Base-by-base conservation (phyloP, 1,140 invertebrate species). In the Leguminivora glycinivorella region DNA sequence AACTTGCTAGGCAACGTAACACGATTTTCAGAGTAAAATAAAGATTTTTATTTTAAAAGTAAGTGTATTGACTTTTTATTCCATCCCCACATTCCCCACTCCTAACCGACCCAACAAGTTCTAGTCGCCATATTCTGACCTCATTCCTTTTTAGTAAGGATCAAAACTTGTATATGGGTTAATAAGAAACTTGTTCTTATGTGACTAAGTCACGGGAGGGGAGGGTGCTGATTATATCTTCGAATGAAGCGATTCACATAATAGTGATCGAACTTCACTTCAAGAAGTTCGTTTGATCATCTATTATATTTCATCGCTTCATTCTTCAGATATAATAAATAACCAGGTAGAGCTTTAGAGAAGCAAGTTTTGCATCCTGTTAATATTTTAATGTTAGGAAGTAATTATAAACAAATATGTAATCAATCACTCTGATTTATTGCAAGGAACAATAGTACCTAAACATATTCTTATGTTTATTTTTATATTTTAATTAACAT, bases 121-220 rank as follows among this genome's bases (percentile, higher is more conserved):
- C 29, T 7, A 31, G 9, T 7, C 29, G 29, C 29, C 29, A 31
- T 31, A 31, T 31, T 31, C 29, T 31, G 29, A 14, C 43, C 43
- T 47, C 43, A 47, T 47, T 47, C 43, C 43, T 47, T 47, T 47
- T 14, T n/a, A 43, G 40, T 43, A 7, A 43, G n/a, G 40, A 43
- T 2, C 40, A 43, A 43, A 43, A 43, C 40, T 43, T 43, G 40
- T 43, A 43, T 43, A 43, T 43, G 40, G 40, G 40, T 43, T 14
- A 4, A 10, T 7, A 43, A 43, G 40, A 43, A 43, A 2, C n/a
- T 43, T 43, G 40, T 43, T 43, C 40, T n/a, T 14, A 43, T 43
- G 40, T 43, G 40, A 43, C 40, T 4, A 43, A 2, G 40, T 43
- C 40, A 43, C 40, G 40, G 40, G 40, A 43, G 40, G 40, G 40